These are phyloP conservation scores for Neria commutata DNA, from an alignment of 2,888 invertebrate genomes.

Conservation along the genomic window DNA sequence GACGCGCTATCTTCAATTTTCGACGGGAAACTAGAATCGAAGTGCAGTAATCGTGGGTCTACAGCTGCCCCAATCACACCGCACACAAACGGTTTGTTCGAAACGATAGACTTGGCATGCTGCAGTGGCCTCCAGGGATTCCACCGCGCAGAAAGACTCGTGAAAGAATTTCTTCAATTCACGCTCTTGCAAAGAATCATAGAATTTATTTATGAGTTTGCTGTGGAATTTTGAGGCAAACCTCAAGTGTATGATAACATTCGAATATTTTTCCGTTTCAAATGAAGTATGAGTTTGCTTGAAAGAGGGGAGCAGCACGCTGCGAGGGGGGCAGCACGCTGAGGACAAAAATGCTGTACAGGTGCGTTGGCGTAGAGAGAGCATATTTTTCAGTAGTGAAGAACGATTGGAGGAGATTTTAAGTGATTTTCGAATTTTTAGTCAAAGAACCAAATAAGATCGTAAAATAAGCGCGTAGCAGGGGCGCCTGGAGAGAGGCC, in stretches of 20 bases:
- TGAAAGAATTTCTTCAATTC: background rate
- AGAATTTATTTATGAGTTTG: constrained; percentile 46
- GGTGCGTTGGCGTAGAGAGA: no score
- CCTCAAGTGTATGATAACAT: constrained; percentile 42
- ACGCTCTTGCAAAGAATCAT: background rate
- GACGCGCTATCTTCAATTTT: no score
- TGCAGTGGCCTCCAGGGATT: no score
- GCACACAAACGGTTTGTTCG: no score
- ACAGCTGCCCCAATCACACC: no score
- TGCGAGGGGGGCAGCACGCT: constrained; percentile 6
- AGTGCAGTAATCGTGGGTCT: no score
- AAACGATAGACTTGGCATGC: no score
- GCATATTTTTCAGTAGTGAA: background rate
- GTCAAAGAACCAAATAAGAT: no score
- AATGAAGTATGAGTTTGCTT: constrained; percentile 10
- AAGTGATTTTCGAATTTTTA: constrained; percentile 34
- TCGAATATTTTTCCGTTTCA: constrained; percentile 27
- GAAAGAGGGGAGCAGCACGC: constrained; percentile 7
- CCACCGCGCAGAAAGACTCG: no score
- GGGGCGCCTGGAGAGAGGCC: no score
- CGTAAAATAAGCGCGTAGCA: no score
- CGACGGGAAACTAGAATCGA: no score
- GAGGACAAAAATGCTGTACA: constrained; percentile 35
- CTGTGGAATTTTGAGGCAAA: constrained; percentile 48
- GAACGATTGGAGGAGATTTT: constrained; percentile 25